Evolutionary conservation across 2,888 invertebrate species (phyloP).

Genomic region (Calameuta idolon): DNA sequence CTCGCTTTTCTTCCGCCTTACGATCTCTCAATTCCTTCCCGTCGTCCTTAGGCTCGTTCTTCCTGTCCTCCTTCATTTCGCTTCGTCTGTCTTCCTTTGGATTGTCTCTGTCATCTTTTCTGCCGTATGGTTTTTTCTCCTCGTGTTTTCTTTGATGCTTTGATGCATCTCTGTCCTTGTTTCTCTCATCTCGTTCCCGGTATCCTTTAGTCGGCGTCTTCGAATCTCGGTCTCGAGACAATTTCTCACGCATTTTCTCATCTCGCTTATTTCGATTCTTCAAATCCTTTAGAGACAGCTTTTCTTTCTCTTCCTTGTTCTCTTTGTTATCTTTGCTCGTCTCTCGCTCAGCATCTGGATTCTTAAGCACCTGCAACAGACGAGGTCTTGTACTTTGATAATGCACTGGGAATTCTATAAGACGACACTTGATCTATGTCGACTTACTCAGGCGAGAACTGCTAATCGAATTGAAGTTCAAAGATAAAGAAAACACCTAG

Average conservation of each 20-base stretch:
- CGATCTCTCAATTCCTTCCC: constrained; percentile 44
- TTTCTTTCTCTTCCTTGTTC: constrained; percentile 63
- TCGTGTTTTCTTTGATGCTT: constrained; percentile 63
- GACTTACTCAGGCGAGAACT: background rate
- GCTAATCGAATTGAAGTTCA: background rate
- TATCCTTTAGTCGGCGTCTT: constrained; percentile 65
- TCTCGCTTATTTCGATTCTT: constrained; percentile 62
- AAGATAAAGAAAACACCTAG: background rate
- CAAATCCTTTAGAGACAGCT: constrained; percentile 55
- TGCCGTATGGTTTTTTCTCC: constrained; percentile 56
- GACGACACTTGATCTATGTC: background rate
- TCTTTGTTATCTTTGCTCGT: constrained; percentile 56
- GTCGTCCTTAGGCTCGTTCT: constrained; percentile 53
- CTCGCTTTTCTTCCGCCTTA: constrained; percentile 65
- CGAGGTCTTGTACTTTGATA: constrained; percentile 3
- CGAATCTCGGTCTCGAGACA: constrained; percentile 65
- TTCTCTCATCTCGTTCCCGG: constrained; percentile 69
- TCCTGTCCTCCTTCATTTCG: constrained; percentile 68
- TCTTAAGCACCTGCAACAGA: constrained; percentile 58
- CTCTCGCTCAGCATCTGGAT: constrained; percentile 60
- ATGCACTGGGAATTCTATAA: background rate
- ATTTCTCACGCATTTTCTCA: constrained; percentile 57
- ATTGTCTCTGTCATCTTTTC: constrained; percentile 62
- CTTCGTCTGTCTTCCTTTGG: constrained; percentile 67
- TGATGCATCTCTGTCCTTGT: constrained; percentile 56